A percentile compares a stretch with the other conserved stretches of the same genome.
Evolutionary conservation across 1,140 invertebrate genomes (phyloP).

Genomic region (Myzus persicae): DNA sequence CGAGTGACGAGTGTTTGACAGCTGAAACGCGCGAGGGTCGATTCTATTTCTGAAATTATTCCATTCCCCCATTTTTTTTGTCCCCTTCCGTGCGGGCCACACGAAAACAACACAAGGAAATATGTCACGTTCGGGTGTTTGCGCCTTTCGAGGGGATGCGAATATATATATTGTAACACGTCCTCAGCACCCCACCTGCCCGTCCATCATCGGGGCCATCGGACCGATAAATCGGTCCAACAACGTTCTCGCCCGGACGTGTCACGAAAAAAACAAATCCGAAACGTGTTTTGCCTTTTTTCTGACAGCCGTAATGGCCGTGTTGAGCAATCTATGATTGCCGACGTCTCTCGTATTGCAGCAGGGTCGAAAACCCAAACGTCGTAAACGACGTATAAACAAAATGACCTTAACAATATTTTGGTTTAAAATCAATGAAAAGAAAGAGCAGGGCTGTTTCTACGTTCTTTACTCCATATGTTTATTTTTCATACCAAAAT

Average conservation of each 20-base stretch:
- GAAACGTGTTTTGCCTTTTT: constrained; percentile 33
- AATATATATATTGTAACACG: constrained; percentile 31
- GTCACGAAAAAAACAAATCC: constrained; percentile 36
- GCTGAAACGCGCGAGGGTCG: constrained; percentile 53
- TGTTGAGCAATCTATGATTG: constrained; percentile 20
- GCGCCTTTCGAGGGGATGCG: not conserved
- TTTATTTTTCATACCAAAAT: not conserved
- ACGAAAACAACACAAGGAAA: constrained; percentile 53
- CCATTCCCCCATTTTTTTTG: constrained; percentile 30
- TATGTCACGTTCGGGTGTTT: constrained; percentile 55
- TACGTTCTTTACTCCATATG: not conserved
- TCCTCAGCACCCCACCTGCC: too few relatives aligned
- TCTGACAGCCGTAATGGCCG: not conserved
- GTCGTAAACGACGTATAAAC: too few relatives aligned
- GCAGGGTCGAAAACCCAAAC: not conserved
- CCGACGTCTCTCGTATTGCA: not conserved
- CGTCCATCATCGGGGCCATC: not conserved
- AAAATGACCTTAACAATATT: constrained; percentile 3
- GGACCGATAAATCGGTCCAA: constrained; percentile 35
- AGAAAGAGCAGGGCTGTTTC: not conserved
- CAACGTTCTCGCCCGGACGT: constrained; percentile 13
- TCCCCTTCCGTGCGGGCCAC: not conserved
- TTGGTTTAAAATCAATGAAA: not conserved
- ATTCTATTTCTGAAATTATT: constrained; percentile 57
- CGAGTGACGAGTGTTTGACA: constrained; percentile 57